Evolutionary conservation across 2,113 vertebrate species (phyloP), one percentile per base, ranked within the genome.

Genomic region (Lipophrys pholis): DNA sequence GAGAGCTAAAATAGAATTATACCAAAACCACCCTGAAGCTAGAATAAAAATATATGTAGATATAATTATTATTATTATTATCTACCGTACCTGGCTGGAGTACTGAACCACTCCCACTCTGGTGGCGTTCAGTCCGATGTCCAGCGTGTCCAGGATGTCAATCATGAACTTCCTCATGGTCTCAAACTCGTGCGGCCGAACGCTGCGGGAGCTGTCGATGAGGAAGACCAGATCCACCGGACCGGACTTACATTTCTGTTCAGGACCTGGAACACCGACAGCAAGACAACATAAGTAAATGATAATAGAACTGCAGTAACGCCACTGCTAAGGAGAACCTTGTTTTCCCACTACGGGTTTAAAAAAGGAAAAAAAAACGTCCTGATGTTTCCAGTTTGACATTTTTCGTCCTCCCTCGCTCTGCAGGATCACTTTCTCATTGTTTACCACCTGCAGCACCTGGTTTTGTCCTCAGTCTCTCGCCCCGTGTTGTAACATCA

Each of bases 131-230:
- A 84, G 90, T 1, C 97, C 96, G 63, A 99, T 89, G 0, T 99
- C 95, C 87, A 99, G 69, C 45, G 91, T 95, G 71, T 93, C 17
- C 1, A 99, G 94, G 72, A 99, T 97, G 89, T 98, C 95, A 1
- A 96, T 95, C 91, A 99, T 95, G 89, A 99, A 99, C 60, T 93
- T 95, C 80, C 96, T 92, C 97, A 99, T 96, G 38, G 94, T 97
- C 93, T 99, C 97, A 0, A 99, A 99, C 91, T 99, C 97, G 0
- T 96, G 96, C 0, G 97, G 95, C 8, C 97, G 94, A 41, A 99
- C 97, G 6, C 98, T 99, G 79, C 98, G 96, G 10, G 98, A 99
- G 91, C 98, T 96, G 91, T 99, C 98, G 2, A 99, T 97, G 79
- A 99, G 95, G 69, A 99, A 97, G 79, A 99, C 93, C 80, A 99